Evolutionary conservation across 2,113 vertebrate genomes (phyloP).

Genomic region (Pholis gunnellus): DNA sequence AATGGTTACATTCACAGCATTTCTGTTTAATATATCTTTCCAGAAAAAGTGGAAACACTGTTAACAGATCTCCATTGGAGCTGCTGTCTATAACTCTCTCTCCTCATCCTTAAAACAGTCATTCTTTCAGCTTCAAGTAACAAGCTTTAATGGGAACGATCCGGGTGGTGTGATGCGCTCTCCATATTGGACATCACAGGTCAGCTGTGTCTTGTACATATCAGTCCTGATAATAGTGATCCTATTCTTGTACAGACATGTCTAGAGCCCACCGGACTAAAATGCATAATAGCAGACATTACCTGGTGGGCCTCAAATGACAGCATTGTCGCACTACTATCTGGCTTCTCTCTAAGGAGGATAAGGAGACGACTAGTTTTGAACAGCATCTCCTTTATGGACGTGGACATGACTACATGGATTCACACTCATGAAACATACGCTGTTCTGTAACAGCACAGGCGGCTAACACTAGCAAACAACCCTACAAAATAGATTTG

Average conservation of each 20-base stretch:
- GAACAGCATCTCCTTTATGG: not conserved
- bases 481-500: no score
- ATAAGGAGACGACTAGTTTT: not conserved
- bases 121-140: not conserved
- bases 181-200: not conserved
- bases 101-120: not conserved
- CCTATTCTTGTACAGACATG: not conserved
- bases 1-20: not conserved
- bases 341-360: not conserved
- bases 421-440: not conserved
- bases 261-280: not conserved
- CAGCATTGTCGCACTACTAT: not conserved
- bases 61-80: not conserved
- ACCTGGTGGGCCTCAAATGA: not conserved
- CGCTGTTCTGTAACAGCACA: no score
- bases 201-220: not conserved
- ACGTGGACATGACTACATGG: not conserved
- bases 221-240: conserved; percentile 1
- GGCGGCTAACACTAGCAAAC: no score
- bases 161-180: not conserved
- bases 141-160: not conserved
- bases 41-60: not conserved
- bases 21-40: not conserved
- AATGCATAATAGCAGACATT: not conserved
- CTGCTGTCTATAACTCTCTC: not conserved